Base-by-base conservation (phyloP, 2,888 invertebrate species). In the Beris chalybata region DNA sequence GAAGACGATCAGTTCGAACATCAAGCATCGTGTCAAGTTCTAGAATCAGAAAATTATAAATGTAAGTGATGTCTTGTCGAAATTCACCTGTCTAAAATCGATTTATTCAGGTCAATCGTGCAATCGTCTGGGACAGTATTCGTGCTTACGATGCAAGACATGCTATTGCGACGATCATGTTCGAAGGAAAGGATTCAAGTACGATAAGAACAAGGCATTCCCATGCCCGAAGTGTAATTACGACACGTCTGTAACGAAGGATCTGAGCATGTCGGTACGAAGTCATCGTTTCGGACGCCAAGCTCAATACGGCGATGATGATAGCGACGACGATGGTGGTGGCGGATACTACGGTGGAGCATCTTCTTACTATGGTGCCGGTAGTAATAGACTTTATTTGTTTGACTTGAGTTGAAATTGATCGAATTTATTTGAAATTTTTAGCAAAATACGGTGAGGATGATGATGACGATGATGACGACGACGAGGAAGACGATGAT, bases 151-250 rank as follows among this genome's bases (percentile, higher is more conserved):
- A 74, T 97, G 97, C 83, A 97, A 97, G 83, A 91, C 90, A 4
- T 97, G 96, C 81, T 97, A 92, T 82, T 97, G 97, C 81, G 96
- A 96, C 75, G 97, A 97, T 82, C 97, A 97, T 82, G 95, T 97
- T 68, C 86, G 90, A 65, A 88, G 97, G 69, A 93, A 93, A 82
- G 93, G 93, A 3, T 91, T 93, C 76, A 94, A 93, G 76, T 93
- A 93, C 77, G 89, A 89, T 13, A 91, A 91, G 76, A 91, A 91
- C 74, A 90, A 90, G 75, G 82, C 88, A 5, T 87, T 93, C 76
- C 96, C 97, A 12, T 97, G 97, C 76, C 97, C 97, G 32, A 95
- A 95, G 82, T 97, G 97, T 84, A 87, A 89, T 70, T 95, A 90
- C 81, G 91, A 94, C 67, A 95, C 96, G n/a, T 89, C 91, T 11